Evolutionary conservation across 2,888 invertebrate species (phyloP).

Genomic region (Heliconius ismenius): DNA sequence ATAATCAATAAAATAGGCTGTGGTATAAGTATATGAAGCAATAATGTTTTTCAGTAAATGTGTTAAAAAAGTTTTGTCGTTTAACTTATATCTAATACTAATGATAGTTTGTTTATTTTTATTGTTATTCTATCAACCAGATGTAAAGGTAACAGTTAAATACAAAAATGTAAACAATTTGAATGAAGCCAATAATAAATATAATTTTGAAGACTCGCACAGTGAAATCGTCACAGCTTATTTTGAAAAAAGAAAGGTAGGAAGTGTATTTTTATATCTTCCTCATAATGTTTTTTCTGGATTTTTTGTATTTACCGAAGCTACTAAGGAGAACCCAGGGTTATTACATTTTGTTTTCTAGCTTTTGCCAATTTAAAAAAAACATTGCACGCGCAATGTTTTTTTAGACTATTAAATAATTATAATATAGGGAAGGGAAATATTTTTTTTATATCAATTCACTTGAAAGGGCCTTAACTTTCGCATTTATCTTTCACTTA

Average conservation of each 20-base stretch:
- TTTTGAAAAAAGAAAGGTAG: constrained; percentile 52
- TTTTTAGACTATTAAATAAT: too few relatives aligned
- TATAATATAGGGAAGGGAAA: too few relatives aligned
- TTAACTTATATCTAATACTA: constrained; percentile 34
- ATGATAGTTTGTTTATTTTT: constrained; percentile 34
- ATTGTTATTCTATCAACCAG: constrained; percentile 35
- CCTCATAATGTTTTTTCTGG: too few relatives aligned
- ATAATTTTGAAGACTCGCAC: constrained; percentile 22
- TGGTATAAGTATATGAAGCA: neutral
- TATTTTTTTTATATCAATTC: too few relatives aligned
- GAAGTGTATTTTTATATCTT: too few relatives aligned
- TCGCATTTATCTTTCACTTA: too few relatives aligned
- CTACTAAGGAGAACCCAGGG: too few relatives aligned
- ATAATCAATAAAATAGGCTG: neutral
- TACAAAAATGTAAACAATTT: constrained; percentile 21
- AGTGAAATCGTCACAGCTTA: constrained; percentile 46
- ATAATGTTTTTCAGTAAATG: neutral
- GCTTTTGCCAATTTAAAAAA: too few relatives aligned
- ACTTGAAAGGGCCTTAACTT: too few relatives aligned
- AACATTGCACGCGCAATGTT: too few relatives aligned
- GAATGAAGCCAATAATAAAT: constrained; percentile 10
- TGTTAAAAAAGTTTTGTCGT: constrained; percentile 23
- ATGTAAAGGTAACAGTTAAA: constrained; percentile 7
- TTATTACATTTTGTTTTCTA: too few relatives aligned
- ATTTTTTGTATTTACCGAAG: too few relatives aligned